Base-by-base conservation (phyloP, 2,888 invertebrate genomes). In the Drosophila melanocephala region DNA sequence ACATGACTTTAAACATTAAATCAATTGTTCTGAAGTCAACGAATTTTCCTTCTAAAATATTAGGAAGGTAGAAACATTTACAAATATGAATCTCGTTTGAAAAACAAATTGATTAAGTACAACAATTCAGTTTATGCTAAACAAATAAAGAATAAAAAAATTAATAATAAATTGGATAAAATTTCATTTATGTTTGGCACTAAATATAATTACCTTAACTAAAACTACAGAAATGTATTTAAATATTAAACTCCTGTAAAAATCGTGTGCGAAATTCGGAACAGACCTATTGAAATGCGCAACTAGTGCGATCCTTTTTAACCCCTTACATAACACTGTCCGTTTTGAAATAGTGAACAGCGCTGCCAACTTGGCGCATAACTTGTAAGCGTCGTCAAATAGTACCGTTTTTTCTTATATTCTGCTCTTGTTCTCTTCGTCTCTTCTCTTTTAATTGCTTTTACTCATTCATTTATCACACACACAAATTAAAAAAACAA, bases 391-490 rank as follows among this genome's bases (percentile, higher is more conserved):
- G 53, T 71, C 67, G 39, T 71, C 71, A 65, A 81, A 56, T 67
- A 78, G 77, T 62, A 65, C 52, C 26, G 44, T 63, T 61, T 63
- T 69, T 62, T 57, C 59, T 62, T 67, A 70, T 47, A 75, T 72
- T 73, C 71, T 76, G 52, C 77, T 75, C 68, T 76, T 72, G 84
- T 64, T 86, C 65, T 91, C 72, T 89, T 72, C 59, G 77, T 88
- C 80, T 82, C 72, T 85, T 90, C 86, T 87, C 86, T 81, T 77
- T 82, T 58, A 81, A 81, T 67, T 70, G 80, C 76, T 76, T 76
- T 73, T 50, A 74, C 66, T 73, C 74, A 90, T 69, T 53, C 75
- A 74, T 75, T 56, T 39, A 56, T 42, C 59, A 69, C 66, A 57
- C 66, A 57, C 74, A 58, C 63, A 69, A 53, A 72, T 66, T 53